Base-by-base conservation (phyloP, 2,113 vertebrate genomes). In the Gopherus flavomarginatus region DNA sequence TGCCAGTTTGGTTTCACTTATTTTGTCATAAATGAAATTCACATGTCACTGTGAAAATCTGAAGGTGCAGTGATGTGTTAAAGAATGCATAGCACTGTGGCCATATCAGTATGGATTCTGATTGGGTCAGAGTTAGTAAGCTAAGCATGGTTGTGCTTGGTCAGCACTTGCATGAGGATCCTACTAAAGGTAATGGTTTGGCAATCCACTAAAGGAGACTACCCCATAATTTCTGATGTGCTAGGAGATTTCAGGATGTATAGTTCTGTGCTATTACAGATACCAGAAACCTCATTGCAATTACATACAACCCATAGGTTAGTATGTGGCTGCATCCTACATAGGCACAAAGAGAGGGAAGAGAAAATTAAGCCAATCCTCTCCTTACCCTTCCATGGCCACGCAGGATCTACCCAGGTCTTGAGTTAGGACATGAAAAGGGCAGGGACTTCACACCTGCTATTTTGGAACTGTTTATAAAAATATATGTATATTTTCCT, bases 1-100 rank as follows among this genome's bases (percentile, higher is more conserved):
- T 88, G 42, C 54, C 24, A 59, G 10, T 65, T 92, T 53, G 86
- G 11, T 96, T 97, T 90, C 75, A 79, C 83, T 93, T 87, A 6
- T 62, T 94, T 81, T 94, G 24, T 88, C 92, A 5, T 88, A 85
- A 97, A 72, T 92, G 62, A 54, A 87, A 59, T 77, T 89, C 95
- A 54, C 38, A 88, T 31, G 84, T 93, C 75, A 89, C 12, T 75
- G 56, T 94, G 72, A 93, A 83, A 94, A 94, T 93, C 88, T 79
- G 86, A 86, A 81, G 72, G 82, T 17, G 31, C 49, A 27, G 57
- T 62, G 42, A 38, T 11, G 17, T 17, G 47, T 78, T 42, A 38
- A 49, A 56, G 42, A 87, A 4, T 85, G 75, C 81, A 31, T n/a
- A n/a, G 35, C 35, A 16, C 35, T 69, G 16, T 69, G 35, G 62